These are phyloP conservation scores for Palaemon carinicauda DNA, from an alignment of 1,140 invertebrate species.

Conservation along the genomic window DNA sequence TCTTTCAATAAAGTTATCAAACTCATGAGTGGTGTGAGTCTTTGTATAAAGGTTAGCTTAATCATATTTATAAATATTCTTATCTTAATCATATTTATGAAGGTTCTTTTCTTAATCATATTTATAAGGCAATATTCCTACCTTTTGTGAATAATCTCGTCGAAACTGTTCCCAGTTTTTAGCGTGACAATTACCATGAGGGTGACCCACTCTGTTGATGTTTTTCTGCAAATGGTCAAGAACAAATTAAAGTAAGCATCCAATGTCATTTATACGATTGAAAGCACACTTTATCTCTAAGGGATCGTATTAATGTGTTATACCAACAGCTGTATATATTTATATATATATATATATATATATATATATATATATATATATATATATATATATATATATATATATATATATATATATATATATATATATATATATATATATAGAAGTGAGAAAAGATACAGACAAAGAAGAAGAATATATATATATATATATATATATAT, in stretches of 20 bases:
- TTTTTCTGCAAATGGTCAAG: slow-evolving; percentile 31
- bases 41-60: no score
- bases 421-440: slow-evolving; percentile 16
- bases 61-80: no score
- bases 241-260: background rate
- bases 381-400: slow-evolving; percentile 26
- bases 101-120: no score
- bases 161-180: slow-evolving; percentile 1
- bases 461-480: no score
- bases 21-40: no score
- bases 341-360: slow-evolving; percentile 14
- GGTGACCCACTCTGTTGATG: slow-evolving; percentile 44
- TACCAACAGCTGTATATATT: no score
- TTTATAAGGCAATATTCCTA: background rate
- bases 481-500: slow-evolving; percentile 11
- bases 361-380: background rate
- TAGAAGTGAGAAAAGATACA: no score
- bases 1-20: no score
- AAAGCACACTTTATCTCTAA: no score
- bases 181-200: slow-evolving; percentile 37
- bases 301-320: no score
- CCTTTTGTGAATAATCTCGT: slow-evolving; percentile 42
- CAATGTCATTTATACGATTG: background rate
- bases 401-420: slow-evolving; percentile 26
- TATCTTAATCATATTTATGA: no score